These are phyloP conservation scores for Helogale parvula DNA, from an alignment of 2,113 vertebrate species.

Conservation along the genomic window DNA sequence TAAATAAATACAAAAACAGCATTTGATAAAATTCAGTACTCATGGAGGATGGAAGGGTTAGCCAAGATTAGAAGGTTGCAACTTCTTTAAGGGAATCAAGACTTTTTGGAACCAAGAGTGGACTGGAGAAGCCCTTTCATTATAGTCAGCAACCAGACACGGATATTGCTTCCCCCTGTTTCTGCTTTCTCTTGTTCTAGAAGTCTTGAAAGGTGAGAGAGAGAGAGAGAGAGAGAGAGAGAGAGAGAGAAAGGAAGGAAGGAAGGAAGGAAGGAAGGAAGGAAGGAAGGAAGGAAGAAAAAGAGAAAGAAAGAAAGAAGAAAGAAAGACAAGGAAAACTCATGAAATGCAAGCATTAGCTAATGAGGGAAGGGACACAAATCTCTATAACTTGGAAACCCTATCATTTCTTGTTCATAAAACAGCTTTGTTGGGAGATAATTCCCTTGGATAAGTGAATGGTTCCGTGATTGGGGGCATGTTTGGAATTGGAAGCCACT, in stretches of 20 bases:
- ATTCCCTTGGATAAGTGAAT: too few species aligned
- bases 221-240: too few species aligned
- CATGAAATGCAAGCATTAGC: too few species aligned
- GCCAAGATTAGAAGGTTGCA: not conserved
- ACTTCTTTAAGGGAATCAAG: not conserved
- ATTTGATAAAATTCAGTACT: not conserved
- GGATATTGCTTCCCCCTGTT: fast-evolving
- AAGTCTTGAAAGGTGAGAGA: not conserved
- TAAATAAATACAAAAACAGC: not conserved
- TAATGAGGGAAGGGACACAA: too few species aligned
- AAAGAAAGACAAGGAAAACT: too few species aligned
- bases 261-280: not conserved
- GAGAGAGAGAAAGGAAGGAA: not conserved
- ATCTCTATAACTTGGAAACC: too few species aligned
- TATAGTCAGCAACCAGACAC: fast-evolving
- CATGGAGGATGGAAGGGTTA: not conserved
- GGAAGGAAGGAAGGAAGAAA: too few species aligned
- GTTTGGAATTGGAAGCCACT: too few species aligned
- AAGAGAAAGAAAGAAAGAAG: too few species aligned
- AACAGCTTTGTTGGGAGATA: too few species aligned
- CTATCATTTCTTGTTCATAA: too few species aligned
- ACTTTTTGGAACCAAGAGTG: not conserved
- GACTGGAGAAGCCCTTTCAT: fast-evolving
- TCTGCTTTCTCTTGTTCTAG: not conserved
- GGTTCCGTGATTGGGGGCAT: too few species aligned